Conservation (phyloP, 2,888 invertebrate species). For the Fragum fragum region DNA sequence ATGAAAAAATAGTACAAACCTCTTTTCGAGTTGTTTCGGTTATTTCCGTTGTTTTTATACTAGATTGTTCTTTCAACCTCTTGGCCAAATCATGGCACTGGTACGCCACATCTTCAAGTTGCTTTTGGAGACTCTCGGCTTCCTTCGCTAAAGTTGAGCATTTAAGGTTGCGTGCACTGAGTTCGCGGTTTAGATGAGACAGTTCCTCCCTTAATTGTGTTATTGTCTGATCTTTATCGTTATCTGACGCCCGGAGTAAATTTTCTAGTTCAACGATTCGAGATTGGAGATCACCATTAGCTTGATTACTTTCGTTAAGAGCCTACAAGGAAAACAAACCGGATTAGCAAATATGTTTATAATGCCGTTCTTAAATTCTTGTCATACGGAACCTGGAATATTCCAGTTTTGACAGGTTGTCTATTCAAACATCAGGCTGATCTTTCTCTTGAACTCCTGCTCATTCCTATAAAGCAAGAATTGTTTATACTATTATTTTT, state of each 20-base stretch:
- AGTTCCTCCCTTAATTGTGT: constrained; percentile 65
- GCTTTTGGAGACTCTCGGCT: constrained; percentile 67
- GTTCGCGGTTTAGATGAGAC: constrained; percentile 56
- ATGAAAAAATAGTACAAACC: background rate
- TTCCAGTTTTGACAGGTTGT: too few relatives aligned
- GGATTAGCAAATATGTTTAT: too few relatives aligned
- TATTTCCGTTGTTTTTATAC: background rate
- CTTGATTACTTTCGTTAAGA: constrained; percentile 59
- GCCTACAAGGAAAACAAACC: constrained; percentile 14
- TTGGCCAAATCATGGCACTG: constrained; percentile 74
- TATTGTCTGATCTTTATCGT: constrained; percentile 73
- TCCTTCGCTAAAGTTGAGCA: constrained; percentile 67
- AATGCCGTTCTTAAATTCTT: too few relatives aligned
- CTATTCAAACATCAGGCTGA: too few relatives aligned
- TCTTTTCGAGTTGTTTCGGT: constrained; percentile 4
- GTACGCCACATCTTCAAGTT: constrained; percentile 72
- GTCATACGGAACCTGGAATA: too few relatives aligned
- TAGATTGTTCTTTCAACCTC: constrained; percentile 56
- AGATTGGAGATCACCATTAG: constrained; percentile 51
- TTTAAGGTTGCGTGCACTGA: constrained; percentile 61
- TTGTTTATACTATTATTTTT: too few relatives aligned
- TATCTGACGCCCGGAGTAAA: constrained; percentile 70
- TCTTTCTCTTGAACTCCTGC: too few relatives aligned
- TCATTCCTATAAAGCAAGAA: too few relatives aligned
- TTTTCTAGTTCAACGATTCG: constrained; percentile 56